A percentile compares a stretch with the other conserved stretches of the same genome.
Evolutionary conservation across 2,797 vertebrate genomes (phyloP).

Genomic region (Phalloptychus januarius): DNA sequence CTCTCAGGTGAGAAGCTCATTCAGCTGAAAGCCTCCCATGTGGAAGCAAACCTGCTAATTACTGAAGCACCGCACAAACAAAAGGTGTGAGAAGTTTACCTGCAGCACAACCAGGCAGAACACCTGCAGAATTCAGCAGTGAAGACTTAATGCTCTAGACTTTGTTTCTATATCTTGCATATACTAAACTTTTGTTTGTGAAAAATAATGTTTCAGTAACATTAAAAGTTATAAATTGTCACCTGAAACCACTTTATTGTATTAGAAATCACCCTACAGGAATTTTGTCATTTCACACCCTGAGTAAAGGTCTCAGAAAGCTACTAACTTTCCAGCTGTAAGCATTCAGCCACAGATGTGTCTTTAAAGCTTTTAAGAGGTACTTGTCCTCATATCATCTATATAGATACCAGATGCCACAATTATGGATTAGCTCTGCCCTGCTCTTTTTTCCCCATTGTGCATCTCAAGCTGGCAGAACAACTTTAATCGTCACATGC

Average conservation of each 20-base stretch:
- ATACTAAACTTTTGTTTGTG: too few relatives aligned
- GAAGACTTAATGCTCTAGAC: not conserved
- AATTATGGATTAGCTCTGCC: not conserved
- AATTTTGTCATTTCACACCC: not conserved
- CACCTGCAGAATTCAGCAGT: constrained; percentile 11
- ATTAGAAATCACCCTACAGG: too few relatives aligned
- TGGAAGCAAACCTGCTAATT: constrained; percentile 71
- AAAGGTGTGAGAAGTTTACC: constrained; percentile 26
- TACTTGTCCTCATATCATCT: not conserved
- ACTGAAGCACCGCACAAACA: constrained; percentile 50
- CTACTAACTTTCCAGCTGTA: not conserved
- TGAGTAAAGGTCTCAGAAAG: not conserved
- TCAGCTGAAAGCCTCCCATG: constrained; percentile 73
- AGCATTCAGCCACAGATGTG: not conserved
- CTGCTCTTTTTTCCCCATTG: not conserved
- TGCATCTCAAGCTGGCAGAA: not conserved
- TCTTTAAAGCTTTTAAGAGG: not conserved
- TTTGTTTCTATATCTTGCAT: not conserved
- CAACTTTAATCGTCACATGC: not conserved
- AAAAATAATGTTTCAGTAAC: too few relatives aligned
- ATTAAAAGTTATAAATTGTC: too few relatives aligned
- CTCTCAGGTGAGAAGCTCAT: constrained; percentile 80
- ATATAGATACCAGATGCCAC: not conserved
- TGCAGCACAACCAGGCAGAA: constrained; percentile 10
- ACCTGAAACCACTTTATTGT: too few relatives aligned